Base-by-base conservation (phyloP, 2,888 invertebrate genomes). In the Acheta domesticus region DNA sequence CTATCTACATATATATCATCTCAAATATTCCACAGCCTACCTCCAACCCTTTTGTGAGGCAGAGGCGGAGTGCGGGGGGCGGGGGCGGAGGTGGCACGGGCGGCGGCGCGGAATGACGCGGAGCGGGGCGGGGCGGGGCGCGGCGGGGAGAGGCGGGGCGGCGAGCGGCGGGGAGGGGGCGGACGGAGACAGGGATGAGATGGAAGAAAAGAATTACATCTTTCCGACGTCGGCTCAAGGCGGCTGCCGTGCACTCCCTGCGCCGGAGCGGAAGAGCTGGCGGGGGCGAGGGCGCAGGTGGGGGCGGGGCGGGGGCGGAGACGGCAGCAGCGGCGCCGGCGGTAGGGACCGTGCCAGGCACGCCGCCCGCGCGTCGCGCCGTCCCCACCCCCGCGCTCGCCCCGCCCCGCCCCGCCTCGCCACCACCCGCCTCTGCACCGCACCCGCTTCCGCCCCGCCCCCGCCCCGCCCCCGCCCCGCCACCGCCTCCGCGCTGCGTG, bases 151-250 rank as follows among this genome's bases (percentile, higher is more conserved):
- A 12, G 62, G 4, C 14, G 62, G 14, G 62, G n/a, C 12, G 62
- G n/a, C 16, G n/a, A 23, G 14, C 62, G 12, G 62, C n/a, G 62
- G 16, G 62, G 4, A 19, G 62, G 62, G n/a, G 1, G 62, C 14
- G 8, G 62, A 16, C 16, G n/a, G 62, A 62, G n/a, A 16, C 14
- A 16, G 62, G 62, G 62, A 62, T 62, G 16, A 36, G 62, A n/a
- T 62, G 62, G 62, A 62, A 62, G 14, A 62, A 62, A 62, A 62
- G 62, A 62, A 62, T 36, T 62, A 62, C 62, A 62, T 62, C 62
- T 62, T 16, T 14, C 62, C 62, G 62, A 62, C 62, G 62, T 62
- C 62, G 62, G 62, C 62, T 62, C 14, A 62, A 62, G 62, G 62
- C 62, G 62, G 62, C 62, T 62, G 62, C 62, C 62, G 62, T 62